Conservation (phyloP, 2,797 vertebrate genomes). For the Rhinophrynus dorsalis region DNA sequence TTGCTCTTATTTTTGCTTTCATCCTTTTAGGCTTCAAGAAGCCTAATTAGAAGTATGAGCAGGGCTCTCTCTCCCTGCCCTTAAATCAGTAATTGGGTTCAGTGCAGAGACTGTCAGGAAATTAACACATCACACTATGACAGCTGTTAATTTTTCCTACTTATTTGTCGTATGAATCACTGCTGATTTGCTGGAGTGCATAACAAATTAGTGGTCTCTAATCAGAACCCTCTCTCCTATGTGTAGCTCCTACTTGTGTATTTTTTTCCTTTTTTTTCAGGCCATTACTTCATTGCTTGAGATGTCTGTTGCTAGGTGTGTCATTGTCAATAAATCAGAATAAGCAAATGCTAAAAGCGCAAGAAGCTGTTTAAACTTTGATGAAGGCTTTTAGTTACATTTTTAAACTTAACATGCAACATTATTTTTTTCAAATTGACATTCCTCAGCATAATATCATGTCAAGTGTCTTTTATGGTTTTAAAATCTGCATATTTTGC, state of each 20-base stretch:
- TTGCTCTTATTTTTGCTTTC: constrained; percentile 89
- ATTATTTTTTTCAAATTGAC: constrained; percentile 64
- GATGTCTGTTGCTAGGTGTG: constrained; percentile 74
- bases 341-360: constrained; percentile 76
- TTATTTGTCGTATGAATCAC: constrained; percentile 94
- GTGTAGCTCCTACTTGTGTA: constrained; percentile 67
- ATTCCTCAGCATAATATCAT: constrained; percentile 66
- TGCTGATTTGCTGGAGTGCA: constrained; percentile 92
- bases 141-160: constrained; percentile 97
- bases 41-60: constrained; percentile 96
- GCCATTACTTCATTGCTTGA: constrained; percentile 72
- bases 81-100: constrained; percentile 99
- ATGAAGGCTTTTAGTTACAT: constrained; percentile 86
- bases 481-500: constrained; percentile 54
- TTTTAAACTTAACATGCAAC: constrained; percentile 78
- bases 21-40: constrained; percentile 95
- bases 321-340: constrained; percentile 82
- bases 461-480: constrained; percentile 59
- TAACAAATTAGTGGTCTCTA: constrained; percentile 97
- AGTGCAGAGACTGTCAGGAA: constrained; percentile 95
- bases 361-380: constrained; percentile 83
- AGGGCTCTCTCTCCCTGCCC: constrained; percentile 91
- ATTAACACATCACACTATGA: constrained; percentile 99
- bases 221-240: constrained; percentile 83
- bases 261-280: constrained; percentile 62